Evolutionary conservation across 2,888 invertebrate genomes (phyloP), one percentile per base, ranked within the genome.

Genomic region (Lepidocyrtoides sp.): DNA sequence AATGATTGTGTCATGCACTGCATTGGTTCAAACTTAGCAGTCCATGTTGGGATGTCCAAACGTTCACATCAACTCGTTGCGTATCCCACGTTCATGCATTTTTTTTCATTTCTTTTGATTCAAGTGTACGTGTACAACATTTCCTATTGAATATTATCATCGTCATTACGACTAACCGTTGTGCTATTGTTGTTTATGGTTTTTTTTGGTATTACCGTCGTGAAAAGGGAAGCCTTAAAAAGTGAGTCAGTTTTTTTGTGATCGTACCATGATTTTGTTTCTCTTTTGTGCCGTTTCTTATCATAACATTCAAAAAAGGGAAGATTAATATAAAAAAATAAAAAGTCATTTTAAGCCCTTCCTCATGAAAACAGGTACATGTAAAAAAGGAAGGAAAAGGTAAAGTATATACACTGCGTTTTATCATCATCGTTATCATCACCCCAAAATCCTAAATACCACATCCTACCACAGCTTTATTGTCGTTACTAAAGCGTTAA

Each of bases 1-100:
- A 23, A 23, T 57, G 7, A n/a, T n/a, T n/a, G 12, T 57, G 57
- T 20, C 60, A 60, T 63, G 82, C 63, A 57, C 14, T 36, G 54
- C 81, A 81, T 51, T 75, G 72, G 72, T 41, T 17, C 63, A 63
- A 32, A 66, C 88, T 89, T 23, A 57, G 79, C 91, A 91, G 91
- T 91, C 91, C 69, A 88, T 88, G 75, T 77, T 88, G 54, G 79
- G 91, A 91, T 88, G 87, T 72, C 82, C 81, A 75, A 91, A 91
- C 87, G 91, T 88, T 91, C 91, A 84, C 87, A 91, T 83, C 83
- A 29, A 10, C 57, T 17, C 60, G 72, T 51, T 66, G 81, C 72
- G 86, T 82, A 54, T 69, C 79, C 63, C 57, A 41, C 26, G 89
- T 23, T 41, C 75, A 81, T 89, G 60, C 44, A 87, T 75, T 44